A percentile compares a stretch with the other conserved stretches of the same genome.
Conservation (phyloP, 2,888 invertebrate genomes). For the Callimorpha dominula region DNA sequence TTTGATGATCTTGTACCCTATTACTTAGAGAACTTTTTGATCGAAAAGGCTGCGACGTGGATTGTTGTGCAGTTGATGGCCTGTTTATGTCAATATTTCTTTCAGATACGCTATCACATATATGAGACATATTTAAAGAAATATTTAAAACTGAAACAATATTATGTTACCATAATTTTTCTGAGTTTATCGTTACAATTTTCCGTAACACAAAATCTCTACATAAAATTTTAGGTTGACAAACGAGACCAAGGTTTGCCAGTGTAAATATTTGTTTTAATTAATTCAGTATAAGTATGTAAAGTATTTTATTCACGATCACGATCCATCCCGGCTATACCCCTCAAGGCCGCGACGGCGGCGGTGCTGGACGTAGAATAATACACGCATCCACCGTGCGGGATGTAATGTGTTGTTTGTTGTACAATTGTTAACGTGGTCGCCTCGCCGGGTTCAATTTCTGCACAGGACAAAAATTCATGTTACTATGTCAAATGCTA, state of each 20-base stretch:
- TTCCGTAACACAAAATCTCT: constrained; percentile 11
- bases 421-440: no score
- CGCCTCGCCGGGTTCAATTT: no score
- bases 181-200: constrained; percentile 6
- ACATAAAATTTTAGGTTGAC: constrained; percentile 49
- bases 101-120: constrained; percentile 57
- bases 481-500: no score
- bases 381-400: no score
- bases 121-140: constrained; percentile 58
- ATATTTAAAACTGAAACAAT: constrained; percentile 16
- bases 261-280: not conserved
- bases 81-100: constrained; percentile 56
- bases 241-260: constrained; percentile 12
- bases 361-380: no score
- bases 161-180: constrained; percentile 27
- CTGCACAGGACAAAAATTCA: no score
- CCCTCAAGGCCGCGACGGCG: no score
- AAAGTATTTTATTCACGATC: no score
- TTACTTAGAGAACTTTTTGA: constrained; percentile 56
- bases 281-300: not conserved
- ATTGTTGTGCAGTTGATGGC: constrained; percentile 57
- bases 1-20: constrained; percentile 54
- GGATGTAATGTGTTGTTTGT: no score
- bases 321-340: no score
- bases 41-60: constrained; percentile 62